phyloP scores from a whole-genome alignment of 2,797 vertebrate species.

The Momotus momota region DNA sequence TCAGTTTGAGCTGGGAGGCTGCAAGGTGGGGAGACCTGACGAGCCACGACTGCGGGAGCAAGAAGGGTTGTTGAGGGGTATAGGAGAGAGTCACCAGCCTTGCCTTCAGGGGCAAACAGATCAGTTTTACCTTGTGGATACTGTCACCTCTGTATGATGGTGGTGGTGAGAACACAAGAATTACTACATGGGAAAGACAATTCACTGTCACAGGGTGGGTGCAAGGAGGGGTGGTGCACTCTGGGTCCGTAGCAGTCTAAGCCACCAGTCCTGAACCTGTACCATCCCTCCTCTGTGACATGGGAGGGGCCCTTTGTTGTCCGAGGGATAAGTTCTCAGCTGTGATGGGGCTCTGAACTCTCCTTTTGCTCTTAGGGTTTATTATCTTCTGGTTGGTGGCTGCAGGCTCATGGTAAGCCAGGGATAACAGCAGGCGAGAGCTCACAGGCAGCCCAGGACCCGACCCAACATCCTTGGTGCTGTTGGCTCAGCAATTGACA shows the following conservation, averaged over 20 bases:
- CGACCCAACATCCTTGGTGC: rapidly evolving
- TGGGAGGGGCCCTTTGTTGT: neutral
- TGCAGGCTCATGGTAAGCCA: neutral
- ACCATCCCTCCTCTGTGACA: neutral
- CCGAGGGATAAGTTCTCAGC: neutral
- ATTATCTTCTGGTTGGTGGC: neutral
- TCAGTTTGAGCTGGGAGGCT: neutral
- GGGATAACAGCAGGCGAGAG: neutral
- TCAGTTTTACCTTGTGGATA: rapidly evolving
- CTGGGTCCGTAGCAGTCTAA: no score
- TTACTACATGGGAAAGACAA: neutral
- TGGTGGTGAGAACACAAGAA: neutral
- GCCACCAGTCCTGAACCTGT: neutral
- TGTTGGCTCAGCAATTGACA: rapidly evolving
- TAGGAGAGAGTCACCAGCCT: neutral
- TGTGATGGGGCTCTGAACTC: neutral
- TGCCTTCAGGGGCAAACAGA: neutral
- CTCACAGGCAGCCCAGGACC: neutral
- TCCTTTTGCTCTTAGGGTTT: neutral
- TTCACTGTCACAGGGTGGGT: neutral
- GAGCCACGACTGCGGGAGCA: neutral
- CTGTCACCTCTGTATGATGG: neutral
- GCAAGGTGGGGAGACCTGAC: neutral
- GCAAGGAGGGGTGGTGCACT: rapidly evolving
- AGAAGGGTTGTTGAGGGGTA: neutral